Evolutionary conservation across 2,113 vertebrate genomes (phyloP).

Genomic region (Platichthys flesus): DNA sequence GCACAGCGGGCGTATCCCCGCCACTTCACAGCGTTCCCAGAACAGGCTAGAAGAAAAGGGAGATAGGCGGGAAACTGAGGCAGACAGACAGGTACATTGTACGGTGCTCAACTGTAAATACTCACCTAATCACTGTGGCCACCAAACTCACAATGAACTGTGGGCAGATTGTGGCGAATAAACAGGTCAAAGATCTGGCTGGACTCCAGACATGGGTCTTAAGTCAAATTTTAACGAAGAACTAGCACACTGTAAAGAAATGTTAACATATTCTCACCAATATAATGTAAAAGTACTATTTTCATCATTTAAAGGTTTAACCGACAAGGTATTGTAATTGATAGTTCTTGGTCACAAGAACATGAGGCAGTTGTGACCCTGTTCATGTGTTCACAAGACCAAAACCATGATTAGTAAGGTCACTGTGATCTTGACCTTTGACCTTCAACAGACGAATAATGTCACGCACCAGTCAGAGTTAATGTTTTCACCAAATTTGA

Average conservation of each 20-base stretch:
- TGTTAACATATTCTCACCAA: too few species aligned
- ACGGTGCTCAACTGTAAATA: slow-evolving; percentile 39
- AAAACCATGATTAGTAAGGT: too few species aligned
- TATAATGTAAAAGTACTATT: background rate
- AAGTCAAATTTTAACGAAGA: background rate
- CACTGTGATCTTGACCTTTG: too few species aligned
- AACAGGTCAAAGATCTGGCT: slow-evolving; percentile 68
- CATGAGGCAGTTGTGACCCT: too few species aligned
- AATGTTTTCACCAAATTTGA: too few species aligned
- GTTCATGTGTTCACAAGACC: too few species aligned
- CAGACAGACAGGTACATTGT: slow-evolving; percentile 54
- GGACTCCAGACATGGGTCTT: slow-evolving; percentile 1
- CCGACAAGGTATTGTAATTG: background rate
- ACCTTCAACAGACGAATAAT: too few species aligned
- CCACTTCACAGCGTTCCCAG: slow-evolving; percentile 77
- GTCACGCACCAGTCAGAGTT: too few species aligned
- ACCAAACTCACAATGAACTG: background rate
- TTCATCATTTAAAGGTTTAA: background rate
- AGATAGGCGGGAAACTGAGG: slow-evolving; percentile 50
- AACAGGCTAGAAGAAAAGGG: slow-evolving; percentile 70
- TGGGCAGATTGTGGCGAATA: background rate
- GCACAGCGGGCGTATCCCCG: slow-evolving; percentile 71
- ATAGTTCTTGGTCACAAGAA: too few species aligned
- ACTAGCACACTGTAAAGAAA: too few species aligned
- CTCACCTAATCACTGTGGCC: slow-evolving; percentile 16